Conservation (phyloP, 2,888 invertebrate genomes). For the Dorcus hopei region DNA sequence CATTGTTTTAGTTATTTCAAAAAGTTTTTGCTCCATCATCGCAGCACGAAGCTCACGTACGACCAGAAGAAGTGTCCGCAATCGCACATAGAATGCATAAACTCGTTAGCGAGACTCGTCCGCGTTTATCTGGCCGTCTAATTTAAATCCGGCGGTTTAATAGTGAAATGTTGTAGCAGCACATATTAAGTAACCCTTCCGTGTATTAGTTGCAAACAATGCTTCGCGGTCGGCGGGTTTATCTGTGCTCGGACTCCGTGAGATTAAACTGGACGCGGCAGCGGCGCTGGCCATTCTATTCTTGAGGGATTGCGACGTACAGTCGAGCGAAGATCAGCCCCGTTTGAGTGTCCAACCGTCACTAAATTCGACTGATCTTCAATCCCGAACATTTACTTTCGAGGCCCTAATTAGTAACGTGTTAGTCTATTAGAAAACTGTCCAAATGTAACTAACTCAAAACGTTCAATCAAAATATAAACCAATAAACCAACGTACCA, state of each 20-base stretch:
- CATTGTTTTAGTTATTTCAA: no score
- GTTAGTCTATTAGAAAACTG: no score
- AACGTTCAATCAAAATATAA: no score
- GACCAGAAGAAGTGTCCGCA: not conserved
- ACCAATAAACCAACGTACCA: no score
- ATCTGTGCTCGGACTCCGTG: constrained; percentile 35
- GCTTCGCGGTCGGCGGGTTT: constrained; percentile 35
- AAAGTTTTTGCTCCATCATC: no score
- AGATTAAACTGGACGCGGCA: constrained; percentile 32
- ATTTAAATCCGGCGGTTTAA: constrained; percentile 10
- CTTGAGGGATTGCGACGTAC: constrained; percentile 8
- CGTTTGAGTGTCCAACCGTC: not conserved
- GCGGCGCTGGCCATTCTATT: constrained; percentile 5
- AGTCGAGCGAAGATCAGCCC: not conserved
- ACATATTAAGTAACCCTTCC: constrained; percentile 12
- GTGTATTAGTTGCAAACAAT: constrained; percentile 37
- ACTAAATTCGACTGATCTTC: not conserved
- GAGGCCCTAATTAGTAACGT: no score
- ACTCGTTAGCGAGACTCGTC: not conserved
- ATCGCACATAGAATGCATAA: not conserved
- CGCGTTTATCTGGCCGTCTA: not conserved
- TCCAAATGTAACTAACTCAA: no score
- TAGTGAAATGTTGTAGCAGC: constrained; percentile 5
- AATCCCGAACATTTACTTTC: no score
- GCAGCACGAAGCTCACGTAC: no score